These are phyloP conservation scores for Cephalopterus ornatus DNA, from an alignment of 2,113 vertebrate species.

Conservation along the genomic window DNA sequence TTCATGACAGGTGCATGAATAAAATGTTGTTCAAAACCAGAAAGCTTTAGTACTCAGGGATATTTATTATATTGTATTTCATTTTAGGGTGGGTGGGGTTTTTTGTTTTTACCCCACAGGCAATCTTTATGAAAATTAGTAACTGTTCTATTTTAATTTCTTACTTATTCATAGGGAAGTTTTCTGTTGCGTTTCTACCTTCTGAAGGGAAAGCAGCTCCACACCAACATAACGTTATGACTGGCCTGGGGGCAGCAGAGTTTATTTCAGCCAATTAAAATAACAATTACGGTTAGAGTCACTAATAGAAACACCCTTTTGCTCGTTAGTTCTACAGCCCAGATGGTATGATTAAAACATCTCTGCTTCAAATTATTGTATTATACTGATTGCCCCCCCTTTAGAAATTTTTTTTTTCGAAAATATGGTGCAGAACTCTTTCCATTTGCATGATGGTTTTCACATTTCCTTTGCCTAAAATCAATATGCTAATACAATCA, in stretches of 20 bases:
- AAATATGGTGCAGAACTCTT: neutral
- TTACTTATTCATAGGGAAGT: neutral
- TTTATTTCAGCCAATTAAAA: slow-evolving; percentile 73
- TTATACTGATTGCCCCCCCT: neutral
- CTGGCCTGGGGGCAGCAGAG: slow-evolving; percentile 16
- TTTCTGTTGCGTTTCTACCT: neutral
- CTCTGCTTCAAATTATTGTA: slow-evolving; percentile 2
- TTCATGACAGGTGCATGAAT: neutral
- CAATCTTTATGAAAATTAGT: neutral
- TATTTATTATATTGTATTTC: neutral
- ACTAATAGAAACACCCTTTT: slow-evolving; percentile 13
- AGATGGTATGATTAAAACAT: slow-evolving; percentile 38
- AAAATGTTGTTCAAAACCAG: neutral
- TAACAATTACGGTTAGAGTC: slow-evolving; percentile 51
- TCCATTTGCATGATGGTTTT: neutral
- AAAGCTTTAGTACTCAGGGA: neutral
- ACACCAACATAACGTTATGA: neutral
- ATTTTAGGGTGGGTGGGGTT: neutral
- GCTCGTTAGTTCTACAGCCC: neutral
- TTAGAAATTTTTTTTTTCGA: neutral
- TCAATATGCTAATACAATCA: neutral
- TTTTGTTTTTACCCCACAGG: neutral
- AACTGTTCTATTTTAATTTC: neutral
- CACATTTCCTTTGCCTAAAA: neutral
- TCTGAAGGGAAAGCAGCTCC: slow-evolving; percentile 5